These are phyloP conservation scores for Egretta garzetta DNA, from an alignment of 2,113 vertebrate species.

Conservation along the genomic window DNA sequence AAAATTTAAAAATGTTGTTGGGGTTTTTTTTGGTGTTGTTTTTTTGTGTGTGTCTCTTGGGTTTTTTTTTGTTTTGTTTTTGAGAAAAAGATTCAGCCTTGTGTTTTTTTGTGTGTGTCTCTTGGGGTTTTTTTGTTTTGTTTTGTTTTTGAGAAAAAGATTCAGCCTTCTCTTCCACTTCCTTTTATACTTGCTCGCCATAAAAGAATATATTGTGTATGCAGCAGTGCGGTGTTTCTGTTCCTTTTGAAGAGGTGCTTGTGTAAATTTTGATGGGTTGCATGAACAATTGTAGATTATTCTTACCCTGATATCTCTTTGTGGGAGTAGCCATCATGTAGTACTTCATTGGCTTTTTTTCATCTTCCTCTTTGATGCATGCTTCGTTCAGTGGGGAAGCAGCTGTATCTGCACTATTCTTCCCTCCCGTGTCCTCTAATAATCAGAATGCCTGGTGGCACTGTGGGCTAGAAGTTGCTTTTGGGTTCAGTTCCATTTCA, in stretches of 20 bases:
- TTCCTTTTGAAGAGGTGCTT: background rate
- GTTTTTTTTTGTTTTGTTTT: background rate
- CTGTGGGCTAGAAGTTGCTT: background rate
- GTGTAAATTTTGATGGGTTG: background rate
- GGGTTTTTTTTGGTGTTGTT: no score
- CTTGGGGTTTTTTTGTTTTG: no score
- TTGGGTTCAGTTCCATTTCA: background rate
- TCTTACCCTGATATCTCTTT: background rate
- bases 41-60: no score
- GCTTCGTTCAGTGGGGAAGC: background rate
- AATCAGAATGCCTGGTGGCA: background rate
- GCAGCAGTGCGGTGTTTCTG: background rate
- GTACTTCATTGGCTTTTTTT: background rate
- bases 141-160: background rate
- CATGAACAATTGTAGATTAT: background rate
- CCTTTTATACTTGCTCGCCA: background rate
- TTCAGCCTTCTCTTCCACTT: background rate
- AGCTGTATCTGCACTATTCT: background rate
- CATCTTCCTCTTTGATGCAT: background rate
- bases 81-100: background rate
- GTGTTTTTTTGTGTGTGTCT: no score
- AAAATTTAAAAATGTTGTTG: background rate
- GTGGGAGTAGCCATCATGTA: background rate
- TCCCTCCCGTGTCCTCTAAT: background rate
- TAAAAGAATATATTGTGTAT: background rate